Evolutionary conservation across 2,888 invertebrate species (phyloP), one percentile per base, ranked within the genome.

Genomic region (Hirtodrosophila duncani): DNA sequence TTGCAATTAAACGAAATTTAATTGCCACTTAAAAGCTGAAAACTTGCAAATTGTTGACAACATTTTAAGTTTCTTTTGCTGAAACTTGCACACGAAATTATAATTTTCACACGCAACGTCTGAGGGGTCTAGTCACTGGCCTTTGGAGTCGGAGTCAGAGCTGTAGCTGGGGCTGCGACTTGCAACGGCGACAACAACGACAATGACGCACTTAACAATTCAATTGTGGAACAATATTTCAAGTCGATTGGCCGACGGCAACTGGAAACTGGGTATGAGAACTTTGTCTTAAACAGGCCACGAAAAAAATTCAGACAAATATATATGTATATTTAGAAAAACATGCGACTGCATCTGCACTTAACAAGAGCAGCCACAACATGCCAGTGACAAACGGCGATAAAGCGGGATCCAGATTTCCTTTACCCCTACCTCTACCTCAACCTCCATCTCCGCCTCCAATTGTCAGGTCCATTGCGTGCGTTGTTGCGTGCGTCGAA

Each of bases 31-130:
- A 52, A 79, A 51, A 69, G 36, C 57, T 8, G 31, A 46, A 55
- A 56, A 23, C 36, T 67, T 74, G 72, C 70, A 74, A 74, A 74
- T 75, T 71, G 79, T 75, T 79, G 71, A 70, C 74, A 74, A 67
- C 65, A 58, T 65, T 78, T 70, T 39, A 51, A 66, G 44, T 51
- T 29, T 31, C 29, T 36, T 43, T 58, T 34, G n/a, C n/a, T n/a
- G n/a, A n/a, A n/a, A n/a, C n/a, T n/a, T 71, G 70, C 74, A 67
- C 74, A 80, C 63, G 66, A 74, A 77, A 81, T 78, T 77, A 74
- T 78, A 74, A 82, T 82, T 83, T 82, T 83, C 82, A 82, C 82
- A 82, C 83, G 82, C 82, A 83, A 82, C 61, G n/a, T n/a, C n/a
- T n/a, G n/a, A n/a, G n/a, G n/a, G n/a, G n/a, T n/a, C n/a, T n/a